Conservation (phyloP, 1,140 invertebrate genomes). For the Drosophila cardini region DNA sequence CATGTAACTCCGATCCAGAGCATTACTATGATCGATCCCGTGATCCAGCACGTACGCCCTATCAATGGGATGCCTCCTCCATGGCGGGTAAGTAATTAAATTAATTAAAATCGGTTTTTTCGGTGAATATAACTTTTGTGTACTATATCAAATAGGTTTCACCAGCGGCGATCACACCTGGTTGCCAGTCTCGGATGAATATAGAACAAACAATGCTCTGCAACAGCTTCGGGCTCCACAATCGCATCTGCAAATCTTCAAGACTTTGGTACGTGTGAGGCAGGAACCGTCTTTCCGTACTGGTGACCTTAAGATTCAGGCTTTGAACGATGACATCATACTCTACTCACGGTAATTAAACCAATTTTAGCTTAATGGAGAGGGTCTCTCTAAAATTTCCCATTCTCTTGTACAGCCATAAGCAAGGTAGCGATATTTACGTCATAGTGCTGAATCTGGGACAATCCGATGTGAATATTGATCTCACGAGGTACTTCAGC, state of each 20-base stretch:
- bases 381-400: neutral
- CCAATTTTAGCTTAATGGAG: too few relatives aligned
- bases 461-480: constrained; percentile 45
- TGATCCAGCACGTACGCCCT: constrained; percentile 88
- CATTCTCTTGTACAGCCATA: constrained; percentile 41
- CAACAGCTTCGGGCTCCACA: constrained; percentile 80
- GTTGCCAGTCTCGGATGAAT: constrained; percentile 88
- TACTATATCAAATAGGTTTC: constrained; percentile 83
- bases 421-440: constrained; percentile 68
- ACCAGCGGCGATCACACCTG: constrained; percentile 88
- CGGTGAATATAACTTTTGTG: neutral
- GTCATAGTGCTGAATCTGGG: constrained; percentile 73
- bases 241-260: constrained; percentile 81
- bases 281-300: constrained; percentile 72
- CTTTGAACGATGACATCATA: constrained; percentile 68
- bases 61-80: constrained; percentile 88
- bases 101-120: too few relatives aligned
- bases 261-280: constrained; percentile 70
- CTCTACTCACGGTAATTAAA: constrained; percentile 68
- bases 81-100: constrained; percentile 85
- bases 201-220: constrained; percentile 85
- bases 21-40: constrained; percentile 81
- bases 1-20: constrained; percentile 74
- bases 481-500: constrained; percentile 62
- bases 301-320: constrained; percentile 62